Base-by-base conservation (phyloP, 1,140 invertebrate species). In the Formica exsecta region DNA sequence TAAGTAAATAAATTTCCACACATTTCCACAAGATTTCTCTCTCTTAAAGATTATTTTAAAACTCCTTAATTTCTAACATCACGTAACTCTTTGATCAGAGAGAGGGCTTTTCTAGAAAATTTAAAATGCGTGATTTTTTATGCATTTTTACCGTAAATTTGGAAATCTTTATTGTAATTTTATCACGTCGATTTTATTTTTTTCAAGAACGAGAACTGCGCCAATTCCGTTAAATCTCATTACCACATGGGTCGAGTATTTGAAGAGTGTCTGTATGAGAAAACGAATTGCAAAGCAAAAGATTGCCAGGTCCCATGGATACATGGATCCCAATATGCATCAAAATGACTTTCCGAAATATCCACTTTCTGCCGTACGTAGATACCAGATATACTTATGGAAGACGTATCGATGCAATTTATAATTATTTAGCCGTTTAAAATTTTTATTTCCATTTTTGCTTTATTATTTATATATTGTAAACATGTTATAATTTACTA, bases 201-300 rank as follows among this genome's bases (percentile, higher is more conserved):
- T 64, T 88, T 22, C 6, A 86, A 88, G 99, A 93, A 99, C 99
- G 11, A 98, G 97, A 62, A 98, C 98, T 9, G 99, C 99, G 3
- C 99, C 99, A 0, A 98, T 99, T 13, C 99, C 99, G 0, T 96
- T 99, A 44, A 99, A 99, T 95, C 96, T 99, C 68, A 96, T 99
- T 86, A 99, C 98, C 2, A 98, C 98, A 38, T 98, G 98, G 98
- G 96, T 98, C 64, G 97, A 97, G 94, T 98, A 97, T 95, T 95
- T 98, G 79, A 96, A 97, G 65, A 96, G 97, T 87, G 95, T 65
- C 1, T 94, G 85, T 64, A 92, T 92, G 76, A 86, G 70, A 19
- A 85, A 89, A 65, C 83, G 73, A 2, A 68, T 62, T 2, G 88
- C 59, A 32, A 91, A 65, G 7, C 89, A 91, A 59, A 90, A 90